Percentiles rank a stretch among this genome's conserved stretches.
Conservation (phyloP, 1,140 invertebrate species). For the Carposina sasakii region DNA sequence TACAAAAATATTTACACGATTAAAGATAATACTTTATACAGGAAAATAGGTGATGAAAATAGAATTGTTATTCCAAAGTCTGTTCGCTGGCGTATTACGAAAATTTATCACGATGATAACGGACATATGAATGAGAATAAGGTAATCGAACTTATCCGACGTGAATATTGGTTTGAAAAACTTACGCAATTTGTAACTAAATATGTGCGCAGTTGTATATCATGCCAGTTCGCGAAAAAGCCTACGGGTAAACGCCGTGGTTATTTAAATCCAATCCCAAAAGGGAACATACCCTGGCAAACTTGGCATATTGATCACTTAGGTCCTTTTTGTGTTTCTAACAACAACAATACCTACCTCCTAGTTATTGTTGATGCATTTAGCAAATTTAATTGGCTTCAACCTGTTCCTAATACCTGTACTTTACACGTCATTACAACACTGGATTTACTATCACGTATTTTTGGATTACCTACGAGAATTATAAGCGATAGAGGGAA, state of each 20-base stretch:
- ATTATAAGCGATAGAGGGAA: constrained; percentile 3
- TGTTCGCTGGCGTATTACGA: not conserved
- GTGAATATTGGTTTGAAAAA: constrained; percentile 6
- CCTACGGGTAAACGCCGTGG: constrained; percentile 16
- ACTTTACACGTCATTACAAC: not conserved
- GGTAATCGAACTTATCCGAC: not conserved
- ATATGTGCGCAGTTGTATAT: constrained; percentile 4
- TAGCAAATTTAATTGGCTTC: constrained; percentile 2
- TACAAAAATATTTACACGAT: not conserved
- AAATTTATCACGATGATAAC: not conserved
- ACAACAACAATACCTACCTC: not conserved
- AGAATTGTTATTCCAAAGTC: constrained; percentile 4
- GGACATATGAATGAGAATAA: constrained; percentile 5
- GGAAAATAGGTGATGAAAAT: not conserved
- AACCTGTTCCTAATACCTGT: constrained; percentile 3
- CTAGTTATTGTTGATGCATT: constrained; percentile 1
- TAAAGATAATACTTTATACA: not conserved
- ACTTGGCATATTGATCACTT: constrained; percentile 24
- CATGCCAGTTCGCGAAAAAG: constrained; percentile 8
- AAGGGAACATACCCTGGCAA: constrained; percentile 19
- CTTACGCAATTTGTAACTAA: constrained; percentile 3
- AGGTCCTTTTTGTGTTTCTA: constrained; percentile 12
- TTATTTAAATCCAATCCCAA: constrained; percentile 19
- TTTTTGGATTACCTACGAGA: not conserved
- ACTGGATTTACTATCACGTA: not conserved